Evolutionary conservation across 1,140 invertebrate genomes (phyloP), one percentile per base, ranked within the genome.

Genomic region (Brachionus paranguensis): DNA sequence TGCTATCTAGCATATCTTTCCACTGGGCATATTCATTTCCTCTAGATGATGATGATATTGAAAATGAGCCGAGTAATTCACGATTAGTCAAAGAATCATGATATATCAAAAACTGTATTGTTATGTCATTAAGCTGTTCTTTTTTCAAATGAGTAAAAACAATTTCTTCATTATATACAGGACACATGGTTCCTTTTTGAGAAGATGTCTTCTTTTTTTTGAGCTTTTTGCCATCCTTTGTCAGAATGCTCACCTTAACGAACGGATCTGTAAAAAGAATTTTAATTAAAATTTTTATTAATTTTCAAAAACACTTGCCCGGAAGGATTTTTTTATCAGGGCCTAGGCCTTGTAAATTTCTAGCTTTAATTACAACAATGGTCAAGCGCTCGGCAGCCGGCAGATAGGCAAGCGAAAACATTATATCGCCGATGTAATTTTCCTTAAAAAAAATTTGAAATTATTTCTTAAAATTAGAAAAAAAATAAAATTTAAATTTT

Each of bases 201-300:
- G 99, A 96, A 88, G 98, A 96, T 0, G 97, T 99, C 91, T 99
- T 99, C 92, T 98, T 98, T 91, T 99, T 99, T 55, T 95, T 95
- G 85, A 99, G 95, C 84, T 96, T 92, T 88, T 98, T 96, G n/a
- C 95, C 94, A 89, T 99, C 97, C 24, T 68, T 68, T 89, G 94
- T 96, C 7, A 98, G 91, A 85, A 99, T 91, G 90, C 99, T 98
- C 87, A 99, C 96, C 89, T 99, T 99, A 3, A 99, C 96, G 86
- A 93, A 93, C 3, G 92, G 92, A 89, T 93, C 97, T 72, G 2
- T 11, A 2, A 11, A 47, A 43, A 43, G 90, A 89, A 60, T 20
- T 37, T 37, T 37, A 7, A 37, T 37, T 37, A 37, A 7, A 37
- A 7, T 37, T 37, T 37, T 3, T 37, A 3, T 37, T 7, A 7